Base-by-base conservation (phyloP, 2,113 vertebrate species). In the Tauraco erythrolophus region DNA sequence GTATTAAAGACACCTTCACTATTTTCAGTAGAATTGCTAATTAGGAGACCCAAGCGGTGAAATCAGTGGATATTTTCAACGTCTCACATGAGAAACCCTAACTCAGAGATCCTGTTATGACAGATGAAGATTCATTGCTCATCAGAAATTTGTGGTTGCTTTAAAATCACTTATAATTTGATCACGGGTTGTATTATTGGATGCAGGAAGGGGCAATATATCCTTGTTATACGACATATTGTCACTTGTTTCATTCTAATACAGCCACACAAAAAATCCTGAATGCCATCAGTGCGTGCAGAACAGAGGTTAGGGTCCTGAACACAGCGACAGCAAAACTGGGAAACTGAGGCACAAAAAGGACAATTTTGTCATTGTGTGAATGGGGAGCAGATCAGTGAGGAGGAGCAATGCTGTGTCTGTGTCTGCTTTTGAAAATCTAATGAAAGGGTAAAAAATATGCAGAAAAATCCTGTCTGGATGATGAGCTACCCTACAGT, bases 211-310 rank as follows among this genome's bases (percentile, higher is more conserved):
- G 39, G n/a, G 19, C n/a, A 68, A 21, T 15, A n/a, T 5, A n/a
- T 23, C 23, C n/a, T 62, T 5, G 3, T n/a, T 23, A 9, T 3
- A 43, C 64, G 58, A 24, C 19, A 6, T 3, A 15, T 3, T 27
- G 30, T 37, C 54, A 37, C 57, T 31, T 1, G 0, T 48, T 68
- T 72, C 30, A 4, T 19, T 23, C 11, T 23, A 7, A 27, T 7
- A 3, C 10, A 14, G 37, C 9, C 19, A 6, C 41, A 13, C 10
- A 14, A 58, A 7, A 56, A 43, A 43, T 43, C 41, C 12, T 43
- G 30, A 58, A 27, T 14, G 21, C 41, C 10, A 9, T 18, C 1
- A 0, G 9, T 1, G 27, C 4, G 6, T 17, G 65, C 41, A 54
- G 71, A 11, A 11, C 3, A 33, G 54, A 45, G 31, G 27, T 31